Conservation (phyloP, 2,113 vertebrate species). For the Monarcha castaneiventris region DNA sequence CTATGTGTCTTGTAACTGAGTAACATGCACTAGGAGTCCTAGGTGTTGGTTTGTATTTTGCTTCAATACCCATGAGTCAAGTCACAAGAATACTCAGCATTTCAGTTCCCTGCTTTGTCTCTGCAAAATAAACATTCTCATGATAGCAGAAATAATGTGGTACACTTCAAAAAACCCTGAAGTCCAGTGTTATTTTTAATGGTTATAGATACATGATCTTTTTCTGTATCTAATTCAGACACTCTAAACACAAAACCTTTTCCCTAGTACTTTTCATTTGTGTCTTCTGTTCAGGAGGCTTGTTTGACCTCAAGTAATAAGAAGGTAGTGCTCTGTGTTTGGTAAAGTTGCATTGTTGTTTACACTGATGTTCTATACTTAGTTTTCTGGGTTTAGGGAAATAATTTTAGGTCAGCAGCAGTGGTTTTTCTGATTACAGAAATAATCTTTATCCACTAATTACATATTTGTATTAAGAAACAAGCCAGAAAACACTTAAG, state of each 20-base stretch:
- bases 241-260: not conserved
- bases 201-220: not conserved
- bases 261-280: not conserved
- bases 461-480: not conserved
- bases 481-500: not conserved
- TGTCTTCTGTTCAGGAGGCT: not conserved
- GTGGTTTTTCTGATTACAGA: not conserved
- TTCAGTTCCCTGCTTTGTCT: not conserved
- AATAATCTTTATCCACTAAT: not conserved
- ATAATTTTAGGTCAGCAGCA: not conserved
- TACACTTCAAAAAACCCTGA: not conserved
- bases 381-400: not conserved
- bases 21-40: not conserved
- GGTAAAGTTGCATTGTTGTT: not conserved
- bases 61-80: not conserved
- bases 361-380: not conserved
- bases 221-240: not conserved
- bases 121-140: not conserved
- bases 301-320: not conserved
- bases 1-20: not conserved
- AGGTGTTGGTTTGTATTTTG: not conserved
- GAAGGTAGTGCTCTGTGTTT: not conserved
- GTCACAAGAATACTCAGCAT: not conserved
- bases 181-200: not conserved
- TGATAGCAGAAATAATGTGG: not conserved